Percentiles rank a stretch among this genome's conserved stretches.
phyloP scores from a whole-genome alignment of 2,113 vertebrate genomes.

The Columba janthina region DNA sequence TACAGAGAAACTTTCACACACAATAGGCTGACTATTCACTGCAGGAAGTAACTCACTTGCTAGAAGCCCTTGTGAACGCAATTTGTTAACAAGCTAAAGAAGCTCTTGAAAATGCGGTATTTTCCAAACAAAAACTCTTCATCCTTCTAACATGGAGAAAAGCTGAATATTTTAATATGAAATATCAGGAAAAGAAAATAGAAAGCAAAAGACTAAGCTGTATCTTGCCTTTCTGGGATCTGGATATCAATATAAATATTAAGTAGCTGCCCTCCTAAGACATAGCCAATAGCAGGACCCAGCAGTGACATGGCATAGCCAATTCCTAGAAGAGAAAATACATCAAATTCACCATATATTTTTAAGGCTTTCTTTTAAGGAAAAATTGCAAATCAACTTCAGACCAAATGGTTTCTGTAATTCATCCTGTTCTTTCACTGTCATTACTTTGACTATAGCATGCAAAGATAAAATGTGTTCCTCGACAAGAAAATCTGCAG shows the following conservation, averaged over 20 bases:
- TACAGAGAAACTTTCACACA: not conserved
- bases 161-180: not conserved
- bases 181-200: not conserved
- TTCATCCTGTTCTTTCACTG: not conserved
- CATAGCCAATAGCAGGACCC: slow-evolving; percentile 82
- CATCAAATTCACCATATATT: not conserved
- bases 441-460: not conserved
- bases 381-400: not conserved
- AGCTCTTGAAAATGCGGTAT: not conserved
- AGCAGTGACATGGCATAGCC: slow-evolving; percentile 80
- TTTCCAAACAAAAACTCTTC: not conserved
- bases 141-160: not conserved
- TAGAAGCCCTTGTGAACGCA: not conserved
- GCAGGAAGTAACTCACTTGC: not conserved
- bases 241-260: slow-evolving; percentile 79
- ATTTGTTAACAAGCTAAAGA: not conserved
- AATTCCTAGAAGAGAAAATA: slow-evolving; percentile 74
- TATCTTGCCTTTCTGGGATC: slow-evolving; percentile 71
- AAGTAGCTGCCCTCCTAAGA: slow-evolving; percentile 80
- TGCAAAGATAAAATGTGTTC: too few species aligned
- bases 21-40: not conserved
- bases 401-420: not conserved
- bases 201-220: not conserved
- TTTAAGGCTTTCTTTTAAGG: not conserved
- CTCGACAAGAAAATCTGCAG: not conserved